A percentile compares a stretch with the other conserved stretches of the same genome.
These are phyloP conservation scores for Ips typographus DNA, from an alignment of 1,140 invertebrate species.

Conservation along the genomic window DNA sequence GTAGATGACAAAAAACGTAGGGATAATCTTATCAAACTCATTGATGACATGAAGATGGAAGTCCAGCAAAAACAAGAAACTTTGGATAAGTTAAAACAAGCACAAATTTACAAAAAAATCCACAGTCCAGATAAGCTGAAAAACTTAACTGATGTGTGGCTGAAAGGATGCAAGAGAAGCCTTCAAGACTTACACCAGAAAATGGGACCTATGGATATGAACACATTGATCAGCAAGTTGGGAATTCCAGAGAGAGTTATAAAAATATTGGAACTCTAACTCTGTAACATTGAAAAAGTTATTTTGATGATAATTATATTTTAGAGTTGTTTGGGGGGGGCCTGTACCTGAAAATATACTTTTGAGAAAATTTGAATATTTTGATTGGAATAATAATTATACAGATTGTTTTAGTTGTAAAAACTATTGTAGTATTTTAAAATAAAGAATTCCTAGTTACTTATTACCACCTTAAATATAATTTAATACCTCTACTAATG, in stretches of 20 bases:
- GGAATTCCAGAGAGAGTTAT: conserved; percentile 33
- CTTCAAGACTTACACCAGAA: conserved; percentile 35
- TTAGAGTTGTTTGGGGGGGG: too few relatives aligned
- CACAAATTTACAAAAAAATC: conserved; percentile 37
- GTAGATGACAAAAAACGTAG: conserved; percentile 27
- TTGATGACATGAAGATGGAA: conserved; percentile 23
- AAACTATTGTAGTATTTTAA: too few relatives aligned
- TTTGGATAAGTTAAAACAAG: conserved; percentile 38
- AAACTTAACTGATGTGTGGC: conserved; percentile 30
- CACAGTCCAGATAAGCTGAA: conserved; percentile 37
- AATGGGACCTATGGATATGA: conserved; percentile 38
- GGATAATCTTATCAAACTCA: conserved; percentile 21
- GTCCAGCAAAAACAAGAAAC: conserved; percentile 35
- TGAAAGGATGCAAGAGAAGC: conserved; percentile 31
- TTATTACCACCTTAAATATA: too few relatives aligned
- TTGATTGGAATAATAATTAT: too few relatives aligned
- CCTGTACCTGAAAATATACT: too few relatives aligned
- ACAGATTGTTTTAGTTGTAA: too few relatives aligned
- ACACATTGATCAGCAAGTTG: conserved; percentile 36
- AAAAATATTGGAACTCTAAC: conserved; percentile 11
- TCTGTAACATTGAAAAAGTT: not conserved
- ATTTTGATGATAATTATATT: not conserved
- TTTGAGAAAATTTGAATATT: too few relatives aligned
- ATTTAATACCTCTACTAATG: too few relatives aligned
- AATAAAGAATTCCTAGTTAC: too few relatives aligned